Percentiles rank a stretch among this genome's conserved stretches.
Evolutionary conservation across 2,113 vertebrate genomes (phyloP).

Genomic region (Sarotherodon lohbergeri): DNA sequence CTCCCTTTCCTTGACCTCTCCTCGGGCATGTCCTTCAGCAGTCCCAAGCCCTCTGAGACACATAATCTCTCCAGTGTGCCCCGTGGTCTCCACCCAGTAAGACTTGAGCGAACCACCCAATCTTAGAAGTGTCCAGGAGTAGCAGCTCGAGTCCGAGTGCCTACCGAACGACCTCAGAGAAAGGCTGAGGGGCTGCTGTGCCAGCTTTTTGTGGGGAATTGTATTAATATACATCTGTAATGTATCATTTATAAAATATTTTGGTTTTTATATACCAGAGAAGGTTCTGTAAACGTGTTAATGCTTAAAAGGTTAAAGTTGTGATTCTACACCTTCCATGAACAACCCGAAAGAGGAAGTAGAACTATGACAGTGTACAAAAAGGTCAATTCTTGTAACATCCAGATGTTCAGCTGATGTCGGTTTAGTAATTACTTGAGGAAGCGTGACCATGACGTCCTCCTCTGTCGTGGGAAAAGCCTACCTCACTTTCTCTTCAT

Average conservation of each 20-base stretch:
- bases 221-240: background rate
- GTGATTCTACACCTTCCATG: background rate
- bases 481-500: background rate
- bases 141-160: background rate
- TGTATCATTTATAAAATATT: background rate
- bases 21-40: background rate
- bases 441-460: background rate
- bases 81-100: accelerated
- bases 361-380: background rate
- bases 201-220: background rate
- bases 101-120: background rate
- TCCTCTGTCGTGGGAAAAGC: accelerated
- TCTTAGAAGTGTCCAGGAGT: background rate
- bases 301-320: no score
- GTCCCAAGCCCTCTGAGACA: background rate
- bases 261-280: no score
- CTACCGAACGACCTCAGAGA: background rate
- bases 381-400: background rate
- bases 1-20: background rate
- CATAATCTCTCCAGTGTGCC: background rate
- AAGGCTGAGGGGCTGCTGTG: accelerated
- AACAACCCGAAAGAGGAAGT: background rate
- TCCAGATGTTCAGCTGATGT: background rate
- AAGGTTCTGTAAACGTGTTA: no score
- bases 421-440: accelerated